Percentiles rank a stretch among this genome's conserved stretches.
phyloP scores from a whole-genome alignment of 2,113 vertebrate genomes.

The Spea bombifrons region DNA sequence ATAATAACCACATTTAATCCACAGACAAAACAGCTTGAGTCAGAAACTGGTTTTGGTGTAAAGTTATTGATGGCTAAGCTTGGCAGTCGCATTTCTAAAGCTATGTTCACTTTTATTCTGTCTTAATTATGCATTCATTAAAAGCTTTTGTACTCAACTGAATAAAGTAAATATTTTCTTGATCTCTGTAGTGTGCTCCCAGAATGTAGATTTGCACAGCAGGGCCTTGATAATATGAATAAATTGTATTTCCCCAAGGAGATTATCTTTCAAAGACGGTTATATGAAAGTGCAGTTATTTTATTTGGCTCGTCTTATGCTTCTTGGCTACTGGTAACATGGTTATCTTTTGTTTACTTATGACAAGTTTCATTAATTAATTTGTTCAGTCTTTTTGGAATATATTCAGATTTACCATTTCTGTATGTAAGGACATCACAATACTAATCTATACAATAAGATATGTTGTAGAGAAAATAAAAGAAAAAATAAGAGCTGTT shows the following conservation, averaged over 20 bases:
- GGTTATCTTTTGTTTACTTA: conserved; percentile 53
- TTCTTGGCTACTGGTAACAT: conserved; percentile 65
- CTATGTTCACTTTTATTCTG: conserved; percentile 69
- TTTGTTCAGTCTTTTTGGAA: conserved; percentile 50
- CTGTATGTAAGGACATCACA: too few species aligned
- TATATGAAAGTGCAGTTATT: conserved; percentile 74
- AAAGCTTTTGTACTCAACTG: conserved; percentile 81
- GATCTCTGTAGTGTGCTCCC: conserved; percentile 80
- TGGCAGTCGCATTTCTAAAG: conserved; percentile 71
- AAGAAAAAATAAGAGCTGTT: too few species aligned
- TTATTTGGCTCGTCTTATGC: conserved; percentile 67
- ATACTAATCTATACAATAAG: too few species aligned
- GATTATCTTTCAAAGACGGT: conserved; percentile 82
- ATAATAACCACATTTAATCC: conserved; percentile 65
- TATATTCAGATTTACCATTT: conserved; percentile 2
- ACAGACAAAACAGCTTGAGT: conserved; percentile 73
- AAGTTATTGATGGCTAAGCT: conserved; percentile 75
- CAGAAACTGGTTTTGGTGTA: conserved; percentile 62
- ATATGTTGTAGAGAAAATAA: too few species aligned
- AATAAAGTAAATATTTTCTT: conserved; percentile 86
- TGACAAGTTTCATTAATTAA: conserved; percentile 62
- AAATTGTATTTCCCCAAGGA: conserved; percentile 82
- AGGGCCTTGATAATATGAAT: conserved; percentile 82
- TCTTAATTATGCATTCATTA: conserved; percentile 87
- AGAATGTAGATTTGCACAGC: conserved; percentile 84